phyloP scores from a whole-genome alignment of 35 echinoderm and acorn worm species.

The Stichopus chloronotus region DNA sequence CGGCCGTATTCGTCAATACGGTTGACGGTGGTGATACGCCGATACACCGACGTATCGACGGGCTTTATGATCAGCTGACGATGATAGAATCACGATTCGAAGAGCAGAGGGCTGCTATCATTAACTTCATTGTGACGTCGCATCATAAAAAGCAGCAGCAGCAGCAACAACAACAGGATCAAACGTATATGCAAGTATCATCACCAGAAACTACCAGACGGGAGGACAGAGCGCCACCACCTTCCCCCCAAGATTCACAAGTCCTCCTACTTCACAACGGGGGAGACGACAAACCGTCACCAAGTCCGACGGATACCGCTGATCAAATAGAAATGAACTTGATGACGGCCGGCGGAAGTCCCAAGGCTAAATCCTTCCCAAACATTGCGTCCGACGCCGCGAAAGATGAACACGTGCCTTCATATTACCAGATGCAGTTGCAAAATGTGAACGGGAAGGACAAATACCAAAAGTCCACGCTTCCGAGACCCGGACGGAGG shows the following conservation, averaged over 20 bases:
- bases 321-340: slow-evolving; percentile 33
- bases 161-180: not conserved
- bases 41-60: slow-evolving; percentile 78
- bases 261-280: slow-evolving; percentile 1
- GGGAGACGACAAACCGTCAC: not conserved
- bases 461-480: slow-evolving; percentile 44
- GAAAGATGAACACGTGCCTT: slow-evolving; percentile 44
- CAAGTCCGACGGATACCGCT: not conserved
- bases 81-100: slow-evolving; percentile 82
- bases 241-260: not conserved
- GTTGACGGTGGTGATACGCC: slow-evolving; percentile 31
- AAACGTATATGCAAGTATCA: slow-evolving; percentile 13
- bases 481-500: slow-evolving; percentile 34
- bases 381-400: slow-evolving; percentile 37
- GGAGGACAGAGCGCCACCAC: not conserved
- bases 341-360: not conserved
- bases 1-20: slow-evolving; percentile 37
- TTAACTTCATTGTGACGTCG: slow-evolving; percentile 69
- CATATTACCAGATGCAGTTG: slow-evolving; percentile 53
- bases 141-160: slow-evolving; percentile 6
- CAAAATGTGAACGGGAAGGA: slow-evolving; percentile 10
- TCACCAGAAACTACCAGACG: not conserved
- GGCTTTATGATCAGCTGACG: slow-evolving; percentile 76
- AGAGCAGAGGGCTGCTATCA: slow-evolving; percentile 77
- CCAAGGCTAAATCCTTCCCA: slow-evolving; percentile 47